Evolutionary conservation across 1,140 invertebrate genomes (phyloP).

Genomic region (Lasioglossum albipes): DNA sequence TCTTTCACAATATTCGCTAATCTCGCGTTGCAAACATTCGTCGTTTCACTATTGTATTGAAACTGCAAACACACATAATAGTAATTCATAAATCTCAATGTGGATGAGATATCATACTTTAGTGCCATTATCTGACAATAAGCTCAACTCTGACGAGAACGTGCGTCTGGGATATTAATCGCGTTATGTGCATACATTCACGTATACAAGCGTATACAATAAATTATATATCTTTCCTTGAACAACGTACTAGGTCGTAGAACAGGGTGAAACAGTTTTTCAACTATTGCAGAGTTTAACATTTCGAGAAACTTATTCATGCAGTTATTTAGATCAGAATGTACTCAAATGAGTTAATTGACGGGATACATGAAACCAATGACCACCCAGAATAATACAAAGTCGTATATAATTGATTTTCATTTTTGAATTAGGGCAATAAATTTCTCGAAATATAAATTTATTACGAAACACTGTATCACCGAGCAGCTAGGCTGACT

Average conservation of each 20-base stretch:
- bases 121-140: constrained; percentile 49
- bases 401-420: not conserved
- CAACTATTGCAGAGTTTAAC: not conserved
- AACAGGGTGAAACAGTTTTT: constrained; percentile 15
- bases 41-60: not conserved
- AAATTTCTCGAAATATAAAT: constrained; percentile 15
- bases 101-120: constrained; percentile 37
- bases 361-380: not conserved
- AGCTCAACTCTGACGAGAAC: constrained; percentile 47
- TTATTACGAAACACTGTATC: constrained; percentile 20
- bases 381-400: not conserved
- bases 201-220: constrained; percentile 20
- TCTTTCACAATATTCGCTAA: constrained; percentile 22
- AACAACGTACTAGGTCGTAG: constrained; percentile 17
- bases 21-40: constrained; percentile 4
- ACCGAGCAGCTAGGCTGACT: constrained; percentile 15
- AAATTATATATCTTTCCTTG: constrained; percentile 20
- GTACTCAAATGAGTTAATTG: not conserved
- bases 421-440: not conserved
- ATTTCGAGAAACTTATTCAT: constrained; percentile 16
- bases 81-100: constrained; percentile 10
- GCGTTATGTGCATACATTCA: constrained; percentile 3
- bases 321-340: not conserved
- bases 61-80: constrained; percentile 5
- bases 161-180: not conserved